Conservation (phyloP, 2,113 vertebrate genomes). For the Grantiella picta region DNA sequence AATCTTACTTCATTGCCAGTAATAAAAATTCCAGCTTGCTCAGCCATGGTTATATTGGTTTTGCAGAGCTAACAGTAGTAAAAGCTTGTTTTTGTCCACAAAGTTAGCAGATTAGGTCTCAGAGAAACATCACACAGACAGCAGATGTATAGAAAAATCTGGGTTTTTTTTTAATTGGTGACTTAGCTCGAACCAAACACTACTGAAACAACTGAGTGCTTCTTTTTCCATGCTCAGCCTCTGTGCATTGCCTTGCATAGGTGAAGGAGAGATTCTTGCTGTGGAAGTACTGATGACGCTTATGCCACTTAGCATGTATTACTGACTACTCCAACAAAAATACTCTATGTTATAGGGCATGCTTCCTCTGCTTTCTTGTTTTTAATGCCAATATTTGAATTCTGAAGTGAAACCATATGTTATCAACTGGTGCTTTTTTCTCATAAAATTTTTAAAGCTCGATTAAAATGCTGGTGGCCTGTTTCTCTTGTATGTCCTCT, state of each 20-base stretch:
- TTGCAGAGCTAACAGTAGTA: constrained; percentile 39
- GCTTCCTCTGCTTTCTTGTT: neutral
- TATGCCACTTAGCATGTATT: neutral
- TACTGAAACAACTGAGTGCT: neutral
- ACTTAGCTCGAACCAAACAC: neutral
- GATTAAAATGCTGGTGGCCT: neutral
- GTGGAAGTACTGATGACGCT: neutral
- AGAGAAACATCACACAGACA: neutral
- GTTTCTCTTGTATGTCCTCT: neutral
- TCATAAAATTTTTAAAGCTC: neutral
- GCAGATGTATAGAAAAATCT: neutral
- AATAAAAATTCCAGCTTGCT: constrained; percentile 55
- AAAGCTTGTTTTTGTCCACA: constrained; percentile 33
- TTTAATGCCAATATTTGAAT: neutral
- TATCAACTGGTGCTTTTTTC: neutral
- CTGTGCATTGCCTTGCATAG: neutral
- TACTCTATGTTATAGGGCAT: neutral
- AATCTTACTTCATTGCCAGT: constrained; percentile 41
- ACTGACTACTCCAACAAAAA: neutral
- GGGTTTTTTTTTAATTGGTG: neutral
- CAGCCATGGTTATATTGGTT: constrained; percentile 26
- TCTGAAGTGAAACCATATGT: neutral
- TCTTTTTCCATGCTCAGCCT: neutral
- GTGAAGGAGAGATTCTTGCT: neutral
- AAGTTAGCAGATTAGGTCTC: neutral